A percentile compares a stretch with the other conserved stretches of the same genome.
phyloP scores from a whole-genome alignment of 2,888 invertebrate genomes.

The Lepas anatifera region DNA sequence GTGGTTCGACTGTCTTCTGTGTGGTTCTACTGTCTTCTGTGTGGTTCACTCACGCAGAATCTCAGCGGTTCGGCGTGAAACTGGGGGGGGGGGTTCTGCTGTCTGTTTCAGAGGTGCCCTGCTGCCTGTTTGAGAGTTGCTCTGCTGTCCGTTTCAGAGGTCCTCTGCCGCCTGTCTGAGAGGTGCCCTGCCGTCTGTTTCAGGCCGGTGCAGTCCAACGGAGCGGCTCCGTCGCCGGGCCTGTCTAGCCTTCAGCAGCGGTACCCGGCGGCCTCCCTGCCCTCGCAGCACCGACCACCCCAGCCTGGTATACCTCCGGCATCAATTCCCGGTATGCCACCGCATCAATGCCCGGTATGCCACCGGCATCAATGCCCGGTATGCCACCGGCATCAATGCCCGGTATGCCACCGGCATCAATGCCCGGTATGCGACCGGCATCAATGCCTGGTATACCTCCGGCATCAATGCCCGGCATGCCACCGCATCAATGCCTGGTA shows the following conservation, averaged over 20 bases:
- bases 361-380: neutral
- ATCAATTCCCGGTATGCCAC: neutral
- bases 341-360: neutral
- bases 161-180: too few species aligned
- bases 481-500: neutral
- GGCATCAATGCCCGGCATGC: neutral
- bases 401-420: neutral
- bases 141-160: too few species aligned
- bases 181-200: neutral
- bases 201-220: neutral
- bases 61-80: too few species aligned
- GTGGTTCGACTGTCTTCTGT: too few species aligned
- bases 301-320: neutral
- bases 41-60: too few species aligned
- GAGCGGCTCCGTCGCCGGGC: neutral
- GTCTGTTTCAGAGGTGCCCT: too few species aligned
- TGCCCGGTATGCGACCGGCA: neutral
- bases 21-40: too few species aligned
- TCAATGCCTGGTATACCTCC: neutral
- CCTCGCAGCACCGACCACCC: neutral
- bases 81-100: too few species aligned
- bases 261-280: neutral
- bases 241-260: neutral
- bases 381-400: neutral
- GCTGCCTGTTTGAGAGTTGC: too few species aligned